Percentiles rank a stretch among this genome's conserved stretches.
Evolutionary conservation across 1,140 invertebrate species (phyloP).

Genomic region (Pachyrhynchus sulphureomaculatus): DNA sequence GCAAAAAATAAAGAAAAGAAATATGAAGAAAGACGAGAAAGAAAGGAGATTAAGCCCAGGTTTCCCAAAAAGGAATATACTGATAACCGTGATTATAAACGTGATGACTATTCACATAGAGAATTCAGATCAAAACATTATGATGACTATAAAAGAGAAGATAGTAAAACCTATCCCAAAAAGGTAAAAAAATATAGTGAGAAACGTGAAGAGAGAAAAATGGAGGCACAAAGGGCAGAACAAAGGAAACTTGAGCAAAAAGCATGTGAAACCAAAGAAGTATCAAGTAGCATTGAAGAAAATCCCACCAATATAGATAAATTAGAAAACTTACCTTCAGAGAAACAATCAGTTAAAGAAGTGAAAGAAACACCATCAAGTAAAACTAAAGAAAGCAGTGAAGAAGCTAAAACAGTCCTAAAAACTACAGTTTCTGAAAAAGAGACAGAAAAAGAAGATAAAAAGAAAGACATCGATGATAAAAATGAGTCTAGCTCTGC

Average conservation of each 20-base stretch:
- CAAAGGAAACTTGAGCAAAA: constrained; percentile 36
- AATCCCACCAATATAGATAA: constrained; percentile 26
- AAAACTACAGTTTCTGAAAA: neutral
- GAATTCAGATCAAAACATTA: constrained; percentile 35
- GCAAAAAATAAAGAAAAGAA: constrained; percentile 42
- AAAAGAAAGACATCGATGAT: constrained; percentile 32
- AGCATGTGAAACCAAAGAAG: constrained; percentile 21
- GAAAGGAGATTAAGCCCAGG: constrained; percentile 37
- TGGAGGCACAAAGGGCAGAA: constrained; percentile 43
- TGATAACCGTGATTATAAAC: constrained; percentile 38
- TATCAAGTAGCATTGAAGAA: neutral
- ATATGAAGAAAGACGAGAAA: constrained; percentile 41
- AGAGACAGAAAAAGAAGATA: constrained; percentile 21
- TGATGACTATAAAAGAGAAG: constrained; percentile 42
- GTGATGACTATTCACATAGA: constrained; percentile 34
- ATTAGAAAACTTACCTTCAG: constrained; percentile 18
- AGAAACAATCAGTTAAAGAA: neutral
- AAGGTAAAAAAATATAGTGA: constrained; percentile 52
- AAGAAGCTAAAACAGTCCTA: constrained; percentile 5
- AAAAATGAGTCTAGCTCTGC: constrained; percentile 42
- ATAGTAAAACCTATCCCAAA: constrained; percentile 33
- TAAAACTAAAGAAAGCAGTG: constrained; percentile 3
- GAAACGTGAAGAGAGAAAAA: constrained; percentile 49
- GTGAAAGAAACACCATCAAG: constrained; percentile 1
- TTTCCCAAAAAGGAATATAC: constrained; percentile 39